Base-by-base conservation (phyloP, 2,113 vertebrate genomes). In the Serilophus lunatus region DNA sequence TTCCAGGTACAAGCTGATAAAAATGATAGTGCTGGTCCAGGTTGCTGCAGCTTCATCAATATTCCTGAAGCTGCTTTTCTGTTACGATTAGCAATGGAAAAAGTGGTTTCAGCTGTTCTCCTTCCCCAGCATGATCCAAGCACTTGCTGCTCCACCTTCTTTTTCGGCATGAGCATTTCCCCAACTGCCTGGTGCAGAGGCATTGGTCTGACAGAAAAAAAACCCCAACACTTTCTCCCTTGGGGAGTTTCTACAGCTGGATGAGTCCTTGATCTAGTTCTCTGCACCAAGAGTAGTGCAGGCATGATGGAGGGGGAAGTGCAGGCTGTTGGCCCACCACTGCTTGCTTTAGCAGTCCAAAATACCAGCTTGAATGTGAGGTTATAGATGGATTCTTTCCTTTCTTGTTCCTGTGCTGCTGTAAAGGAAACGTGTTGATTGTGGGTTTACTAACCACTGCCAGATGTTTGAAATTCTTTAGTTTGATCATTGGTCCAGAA, bases 81-180 rank as follows among this genome's bases (percentile, higher is more conserved):
- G 20, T 29, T 59, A 24, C 0, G 3, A 31, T 57, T 45, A 40
- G 38, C 0, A 1, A 25, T 11, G 18, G 16, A 18, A 42, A 88
- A 85, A 76, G 78, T 16, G 29, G 7, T 59, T 82, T 20, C 31
- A 54, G 28, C 20, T 92, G 49, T 51, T 79, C 33, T 71, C 28
- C 42, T 42, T 49, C 53, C 1, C 1, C 44, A 93, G 42, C 22
- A 25, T 54, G 24, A 77, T 53, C 16, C 77, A 40, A 61, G 42
- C 22, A 36, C 33, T 54, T 0, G 0, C 29, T 86, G 50, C 19
- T 70, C 25, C 22, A 71, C 44, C n/a, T 77, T 60, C 31, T 79
- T 18, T 51, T 12, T 3, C 82, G 75, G 29, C 69, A 50, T 0
- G 0, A 29, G 4, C 6, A 0, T 71, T 88, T 45, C 9, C 26